These are phyloP conservation scores for Mechanitis messenoides DNA, from an alignment of 2,888 invertebrate genomes.

Conservation along the genomic window DNA sequence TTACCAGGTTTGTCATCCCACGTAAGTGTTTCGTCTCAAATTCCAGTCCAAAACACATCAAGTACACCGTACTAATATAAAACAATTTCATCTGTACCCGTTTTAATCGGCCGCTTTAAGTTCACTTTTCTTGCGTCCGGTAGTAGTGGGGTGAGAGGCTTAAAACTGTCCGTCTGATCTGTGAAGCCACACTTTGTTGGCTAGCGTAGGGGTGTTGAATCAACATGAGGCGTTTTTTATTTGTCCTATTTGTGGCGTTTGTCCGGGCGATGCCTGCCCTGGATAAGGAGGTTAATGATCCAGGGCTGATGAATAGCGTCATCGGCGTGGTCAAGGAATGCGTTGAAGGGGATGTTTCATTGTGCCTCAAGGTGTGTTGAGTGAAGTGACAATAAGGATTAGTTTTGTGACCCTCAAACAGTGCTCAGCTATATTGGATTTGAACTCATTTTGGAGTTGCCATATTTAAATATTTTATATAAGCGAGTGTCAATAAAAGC, in stretches of 20 bases:
- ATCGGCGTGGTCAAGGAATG: slow-evolving; percentile 83
- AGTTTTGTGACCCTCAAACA: slow-evolving; percentile 7
- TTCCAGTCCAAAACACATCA: slow-evolving; percentile 50
- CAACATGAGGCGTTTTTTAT: slow-evolving; percentile 66
- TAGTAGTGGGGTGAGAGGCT: slow-evolving; percentile 68
- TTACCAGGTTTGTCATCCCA: slow-evolving; percentile 9
- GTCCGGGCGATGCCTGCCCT: slow-evolving; percentile 69
- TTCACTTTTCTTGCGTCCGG: slow-evolving; percentile 61
- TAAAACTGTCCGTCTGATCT: slow-evolving; percentile 67
- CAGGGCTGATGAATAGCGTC: slow-evolving; percentile 63
- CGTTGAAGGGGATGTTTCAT: slow-evolving; percentile 80
- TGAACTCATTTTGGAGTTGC: neutral
- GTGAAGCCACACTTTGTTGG: slow-evolving; percentile 64
- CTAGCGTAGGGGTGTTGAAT: slow-evolving; percentile 59
- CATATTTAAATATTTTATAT: too few species aligned
- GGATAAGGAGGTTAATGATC: slow-evolving; percentile 74
- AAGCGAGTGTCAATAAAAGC: too few species aligned
- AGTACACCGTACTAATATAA: slow-evolving; percentile 55
- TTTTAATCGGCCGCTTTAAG: slow-evolving; percentile 66
- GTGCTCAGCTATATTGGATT: slow-evolving; percentile 20
- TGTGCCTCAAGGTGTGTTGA: slow-evolving; percentile 82
- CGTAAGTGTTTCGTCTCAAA: slow-evolving; percentile 10
- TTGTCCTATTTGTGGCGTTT: slow-evolving; percentile 71
- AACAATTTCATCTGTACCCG: slow-evolving; percentile 55
- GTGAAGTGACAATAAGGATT: slow-evolving; percentile 36